Conservation (phyloP, 2,797 vertebrate genomes). For the Mormyrus hasselquistii region DNA sequence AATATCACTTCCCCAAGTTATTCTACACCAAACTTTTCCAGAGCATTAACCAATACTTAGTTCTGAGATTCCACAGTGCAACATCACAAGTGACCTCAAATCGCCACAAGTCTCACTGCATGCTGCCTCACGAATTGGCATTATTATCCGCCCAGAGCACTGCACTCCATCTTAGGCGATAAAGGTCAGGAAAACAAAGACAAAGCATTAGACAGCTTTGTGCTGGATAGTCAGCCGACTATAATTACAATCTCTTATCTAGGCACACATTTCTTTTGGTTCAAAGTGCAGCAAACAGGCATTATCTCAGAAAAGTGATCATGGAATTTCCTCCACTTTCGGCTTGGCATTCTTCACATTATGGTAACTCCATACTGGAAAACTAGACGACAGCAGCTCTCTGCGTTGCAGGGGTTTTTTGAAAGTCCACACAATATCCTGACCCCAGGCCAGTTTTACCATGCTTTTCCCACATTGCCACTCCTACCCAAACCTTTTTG, state of each 20-base stretch:
- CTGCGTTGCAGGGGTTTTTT: neutral
- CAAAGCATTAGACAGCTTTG: neutral
- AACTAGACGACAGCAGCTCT: neutral
- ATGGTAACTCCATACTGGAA: neutral
- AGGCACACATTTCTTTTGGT: neutral
- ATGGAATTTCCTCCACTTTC: neutral
- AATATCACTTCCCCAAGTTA: neutral
- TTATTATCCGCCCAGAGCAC: neutral
- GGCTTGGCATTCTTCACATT: neutral
- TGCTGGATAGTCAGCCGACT: neutral
- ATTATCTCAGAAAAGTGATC: neutral
- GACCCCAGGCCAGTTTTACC: neutral
- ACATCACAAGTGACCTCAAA: neutral
- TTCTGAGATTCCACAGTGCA: neutral
- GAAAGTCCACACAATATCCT: neutral
- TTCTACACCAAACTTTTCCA: neutral
- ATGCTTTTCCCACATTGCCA: neutral
- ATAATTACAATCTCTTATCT: conserved; percentile 15
- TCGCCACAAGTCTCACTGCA: neutral
- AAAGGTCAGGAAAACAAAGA: neutral
- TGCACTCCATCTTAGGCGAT: neutral
- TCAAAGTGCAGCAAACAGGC: conserved; percentile 18
- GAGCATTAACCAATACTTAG: neutral
- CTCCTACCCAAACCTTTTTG: neutral
- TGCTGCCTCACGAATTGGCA: neutral